Evolutionary conservation across 2,888 invertebrate species (phyloP), one percentile per base, ranked within the genome.

Genomic region (Hipparchia semele): DNA sequence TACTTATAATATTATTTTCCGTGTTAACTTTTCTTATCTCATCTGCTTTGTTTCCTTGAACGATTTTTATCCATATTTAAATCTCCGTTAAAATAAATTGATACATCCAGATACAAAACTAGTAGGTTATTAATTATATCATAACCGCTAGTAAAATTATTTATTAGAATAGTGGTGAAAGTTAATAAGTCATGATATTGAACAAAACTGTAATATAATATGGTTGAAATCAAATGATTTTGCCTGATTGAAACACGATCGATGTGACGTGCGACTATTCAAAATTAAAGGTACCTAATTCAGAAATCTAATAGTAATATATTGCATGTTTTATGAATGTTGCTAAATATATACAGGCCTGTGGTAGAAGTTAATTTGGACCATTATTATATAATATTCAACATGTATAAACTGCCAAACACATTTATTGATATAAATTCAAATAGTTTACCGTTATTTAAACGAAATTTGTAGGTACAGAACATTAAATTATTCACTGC

Each of bases 341-440:
- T 59, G 23, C 49, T 46, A 51, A 61, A 4, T 69, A 53, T 8
- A 9, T 39, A 39, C 49, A 68, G 9, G 13, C 9, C 10, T 68
- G 68, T n/a, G 68, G 56, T 23, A 49, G 5, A 69, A 60, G 60
- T 69, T 69, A 69, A 69, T 69, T 69, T 69, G 58, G 6, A 68
- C 2, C 67, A 13, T n/a, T 56, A n/a, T 39, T 12, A 60, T 69
- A 53, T 9, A 61, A 60, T 61, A 69, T 69, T 69, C 23, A 23
- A 68, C 10, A 51, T 51, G 51, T 61, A 61, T 53, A 53, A 60
- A 49, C 33, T 39, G 60, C 39, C 39, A 56, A 58, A 61, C n/a
- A 61, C 39, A 61, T 45, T 53, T 39, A 69, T 56, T 53, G n/a
- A 10, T 68, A 59, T 59, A 59, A 59, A 68, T 51, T 61, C 51